Evolutionary conservation across 1,140 invertebrate genomes (phyloP), one percentile per base, ranked within the genome.

Genomic region (Adelges cooleyi): DNA sequence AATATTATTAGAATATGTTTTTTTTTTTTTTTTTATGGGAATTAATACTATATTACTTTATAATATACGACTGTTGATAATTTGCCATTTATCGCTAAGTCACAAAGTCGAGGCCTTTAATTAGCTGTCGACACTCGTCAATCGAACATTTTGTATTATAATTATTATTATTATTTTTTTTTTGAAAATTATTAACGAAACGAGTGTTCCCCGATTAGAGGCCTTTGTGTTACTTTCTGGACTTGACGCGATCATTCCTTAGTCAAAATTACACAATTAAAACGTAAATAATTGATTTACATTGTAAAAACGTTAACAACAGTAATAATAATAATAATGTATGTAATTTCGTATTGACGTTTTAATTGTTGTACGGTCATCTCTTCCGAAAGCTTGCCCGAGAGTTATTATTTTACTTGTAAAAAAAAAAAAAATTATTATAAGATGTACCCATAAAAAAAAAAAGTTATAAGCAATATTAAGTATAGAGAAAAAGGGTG

Each of bases 201-300:
- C 23, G 42, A 62, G 56, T 46, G 56, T 62, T 48, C 56, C 56
- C 56, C 56, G 56, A 62, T 62, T 62, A 62, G 22, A 62, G 56
- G 56, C 56, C 56, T 48, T n/a, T n/a, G n/a, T n/a, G n/a, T n/a
- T n/a, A n/a, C n/a, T n/a, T 33, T 33, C 8, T 9, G 17, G 9
- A 29, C 25, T 33, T 20, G 13, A 48, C 42, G 17, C 56, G 15
- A 48, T 25, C 2, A 49, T 51, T 51, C 22, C 27, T 56, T 42
- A 62, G 56, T 62, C 56, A 62, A 62, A 62, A 62, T 46, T 62
- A 48, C 42, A 33, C 56, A 48, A 62, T 62, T 62, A 48, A 62
- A 62, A 62, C 40, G 22, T 46, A 46, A 48, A 62, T 46, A 48
- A 62, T 46, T n/a, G 13, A 40, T 23, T 38, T 54, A 18, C 20